phyloP scores from a whole-genome alignment of 2,888 invertebrate species.

The Ariolimax columbianus region DNA sequence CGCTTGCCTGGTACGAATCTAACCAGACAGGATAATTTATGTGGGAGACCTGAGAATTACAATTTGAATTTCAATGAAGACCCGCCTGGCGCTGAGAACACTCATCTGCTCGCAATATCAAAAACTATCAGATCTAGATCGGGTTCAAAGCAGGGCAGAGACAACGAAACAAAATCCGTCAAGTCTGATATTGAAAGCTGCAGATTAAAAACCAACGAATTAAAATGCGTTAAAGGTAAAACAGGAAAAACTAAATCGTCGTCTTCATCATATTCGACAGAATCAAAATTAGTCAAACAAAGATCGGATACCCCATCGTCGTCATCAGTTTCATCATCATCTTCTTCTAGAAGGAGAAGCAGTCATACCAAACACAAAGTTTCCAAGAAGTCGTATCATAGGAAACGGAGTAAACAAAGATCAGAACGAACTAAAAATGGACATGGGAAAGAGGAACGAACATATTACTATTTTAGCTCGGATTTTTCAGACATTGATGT shows the following conservation, averaged over 20 bases:
- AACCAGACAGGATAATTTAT: conserved; percentile 8
- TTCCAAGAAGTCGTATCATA: conserved; percentile 34
- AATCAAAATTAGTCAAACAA: neutral
- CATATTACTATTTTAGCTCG: conserved; percentile 47
- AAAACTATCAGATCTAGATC: neutral
- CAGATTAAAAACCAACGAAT: neutral
- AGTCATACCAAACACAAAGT: conserved; percentile 24
- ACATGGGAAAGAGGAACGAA: conserved; percentile 39
- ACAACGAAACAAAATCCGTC: neutral
- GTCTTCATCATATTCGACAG: neutral
- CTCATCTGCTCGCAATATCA: neutral
- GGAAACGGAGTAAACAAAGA: conserved; percentile 31
- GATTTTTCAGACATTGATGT: conserved; percentile 53
- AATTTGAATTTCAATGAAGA: conserved; percentile 26
- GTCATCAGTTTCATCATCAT: conserved; percentile 38
- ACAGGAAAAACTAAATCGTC: neutral
- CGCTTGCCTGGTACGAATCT: neutral
- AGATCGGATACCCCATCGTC: conserved; percentile 30
- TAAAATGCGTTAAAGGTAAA: neutral
- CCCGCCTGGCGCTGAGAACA: neutral
- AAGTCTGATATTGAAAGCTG: conserved; percentile 4
- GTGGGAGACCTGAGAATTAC: neutral
- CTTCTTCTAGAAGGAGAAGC: conserved; percentile 30
- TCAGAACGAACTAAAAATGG: conserved; percentile 15
- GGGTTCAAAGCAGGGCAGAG: neutral